Evolutionary conservation across 2,888 invertebrate species (phyloP), one percentile per base, ranked within the genome.

Genomic region (Drosophila niveifrons): DNA sequence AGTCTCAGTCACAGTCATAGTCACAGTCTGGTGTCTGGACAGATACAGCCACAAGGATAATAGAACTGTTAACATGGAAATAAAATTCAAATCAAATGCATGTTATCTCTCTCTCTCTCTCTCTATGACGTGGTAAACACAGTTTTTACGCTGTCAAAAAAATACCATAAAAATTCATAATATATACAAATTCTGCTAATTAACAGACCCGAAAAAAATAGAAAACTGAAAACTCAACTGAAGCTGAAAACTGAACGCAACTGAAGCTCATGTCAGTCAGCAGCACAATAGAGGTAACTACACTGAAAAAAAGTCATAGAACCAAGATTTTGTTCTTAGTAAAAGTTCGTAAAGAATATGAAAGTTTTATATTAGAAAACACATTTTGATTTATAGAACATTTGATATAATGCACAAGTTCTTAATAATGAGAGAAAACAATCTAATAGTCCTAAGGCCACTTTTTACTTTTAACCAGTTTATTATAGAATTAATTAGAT

Each of bases 51-150:
- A 75, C 72, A 84, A 82, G 83, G 83, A 87, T 83, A 83, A 83
- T 83, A 83, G 85, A 83, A 83, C 88, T 83, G 83, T 83, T 83
- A 83, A 83, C 83, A 83, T 83, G 83, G 53, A 70, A 82, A 83
- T 84, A 82, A 80, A 87, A 80, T 82, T 72, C 82, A 75, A 87
- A 87, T 79, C 80, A 84, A 70, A 74, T 72, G 58, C 71, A 15
- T 28, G 3, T 53, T 59, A 57, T 71, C 68, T 67, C 62, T 39
- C 3, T 31, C 28, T 2, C 39, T 3, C 53, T 29, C 10, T 28
- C 18, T 28, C 18, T 23, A 15, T 51, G n/a, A 13, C 23, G 4
- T 28, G 4, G 17, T n/a, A 13, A 13, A 13, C 13, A 15, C 47
- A 47, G 47, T 47, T 48, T 48, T 48, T 48, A 15, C 31, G 31